These are phyloP conservation scores for Maccullochella peelii DNA, from an alignment of 2,113 vertebrate genomes.

Conservation along the genomic window DNA sequence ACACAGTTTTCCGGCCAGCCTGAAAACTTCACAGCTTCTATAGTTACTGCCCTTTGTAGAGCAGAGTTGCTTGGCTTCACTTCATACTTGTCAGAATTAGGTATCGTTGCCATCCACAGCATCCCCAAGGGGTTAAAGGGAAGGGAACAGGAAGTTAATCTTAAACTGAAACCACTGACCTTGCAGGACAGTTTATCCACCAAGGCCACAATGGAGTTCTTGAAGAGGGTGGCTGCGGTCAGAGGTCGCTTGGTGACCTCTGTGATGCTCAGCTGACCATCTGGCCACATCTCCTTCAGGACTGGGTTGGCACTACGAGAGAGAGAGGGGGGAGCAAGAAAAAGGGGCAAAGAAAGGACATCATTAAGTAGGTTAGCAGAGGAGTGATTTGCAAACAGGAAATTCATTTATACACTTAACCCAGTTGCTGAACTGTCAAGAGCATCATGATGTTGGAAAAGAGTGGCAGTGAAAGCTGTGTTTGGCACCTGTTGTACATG, in stretches of 20 bases:
- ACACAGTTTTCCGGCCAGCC: neutral
- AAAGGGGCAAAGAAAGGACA: conserved; percentile 19
- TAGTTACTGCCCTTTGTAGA: too few species aligned
- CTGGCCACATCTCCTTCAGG: conserved; percentile 93
- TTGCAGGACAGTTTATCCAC: conserved; percentile 94
- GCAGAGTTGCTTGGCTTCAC: neutral
- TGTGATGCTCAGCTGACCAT: conserved; percentile 92
- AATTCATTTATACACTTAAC: conserved; percentile 33
- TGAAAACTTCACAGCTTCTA: neutral
- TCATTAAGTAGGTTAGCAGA: conserved; percentile 18
- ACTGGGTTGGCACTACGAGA: conserved; percentile 85
- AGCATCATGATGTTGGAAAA: conserved; percentile 8
- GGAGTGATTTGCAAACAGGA: conserved; percentile 12
- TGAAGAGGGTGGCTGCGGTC: conserved; percentile 93
- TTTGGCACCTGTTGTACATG: conserved; percentile 91
- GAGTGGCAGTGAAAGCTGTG: neutral
- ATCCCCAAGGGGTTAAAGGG: neutral
- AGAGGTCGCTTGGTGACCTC: conserved; percentile 95
- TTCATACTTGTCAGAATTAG: neutral
- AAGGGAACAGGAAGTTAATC: conserved; percentile 5
- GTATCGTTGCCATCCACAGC: neutral
- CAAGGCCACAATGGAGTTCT: conserved; percentile 94
- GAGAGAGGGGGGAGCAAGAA: neutral
- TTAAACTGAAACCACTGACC: conserved; percentile 77
- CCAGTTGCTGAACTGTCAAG: conserved; percentile 47